Percentiles rank a stretch among this genome's conserved stretches.
These are phyloP conservation scores for Sparus aurata DNA, from an alignment of 2,797 vertebrate genomes.

Conservation along the genomic window DNA sequence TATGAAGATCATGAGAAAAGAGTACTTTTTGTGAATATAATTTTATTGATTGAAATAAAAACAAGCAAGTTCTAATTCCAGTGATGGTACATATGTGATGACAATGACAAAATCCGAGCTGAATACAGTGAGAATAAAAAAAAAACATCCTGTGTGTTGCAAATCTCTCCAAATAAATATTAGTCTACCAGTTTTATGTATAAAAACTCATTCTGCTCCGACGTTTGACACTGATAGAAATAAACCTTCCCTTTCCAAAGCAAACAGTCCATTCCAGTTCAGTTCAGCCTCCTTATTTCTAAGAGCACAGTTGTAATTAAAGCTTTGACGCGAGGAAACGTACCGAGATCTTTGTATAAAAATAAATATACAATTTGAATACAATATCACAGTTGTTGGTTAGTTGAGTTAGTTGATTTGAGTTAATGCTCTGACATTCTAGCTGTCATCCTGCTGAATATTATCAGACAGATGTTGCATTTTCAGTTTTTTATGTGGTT, in stretches of 20 bases:
- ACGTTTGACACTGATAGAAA: conserved; percentile 4
- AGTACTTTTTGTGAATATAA: conserved; percentile 17
- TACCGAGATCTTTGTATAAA: conserved; percentile 37
- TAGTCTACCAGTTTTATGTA: not conserved
- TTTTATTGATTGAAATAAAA: conserved; percentile 65
- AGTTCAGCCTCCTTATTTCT: conserved; percentile 12
- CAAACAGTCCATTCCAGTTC: not conserved
- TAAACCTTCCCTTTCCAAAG: conserved; percentile 38
- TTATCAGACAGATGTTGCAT: not conserved
- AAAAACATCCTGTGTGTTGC: not conserved
- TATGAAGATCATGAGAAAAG: conserved; percentile 37
- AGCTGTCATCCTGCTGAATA: not conserved
- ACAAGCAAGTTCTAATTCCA: conserved; percentile 32
- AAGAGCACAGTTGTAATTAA: conserved; percentile 6
- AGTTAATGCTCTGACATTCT: not conserved
- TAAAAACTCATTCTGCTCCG: conserved; percentile 3
- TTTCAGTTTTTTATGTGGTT: not conserved
- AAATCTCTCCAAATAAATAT: conserved; percentile 17
- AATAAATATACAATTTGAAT: conserved; percentile 50
- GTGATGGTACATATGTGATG: conserved; percentile 9
- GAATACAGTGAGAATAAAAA: not conserved
- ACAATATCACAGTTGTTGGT: conserved; percentile 16
- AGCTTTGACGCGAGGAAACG: conserved; percentile 10
- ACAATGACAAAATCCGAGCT: conserved; percentile 24
- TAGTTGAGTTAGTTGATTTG: conserved; percentile 5